Conservation (phyloP, 2,797 vertebrate species). For the Meda fulgida region DNA sequence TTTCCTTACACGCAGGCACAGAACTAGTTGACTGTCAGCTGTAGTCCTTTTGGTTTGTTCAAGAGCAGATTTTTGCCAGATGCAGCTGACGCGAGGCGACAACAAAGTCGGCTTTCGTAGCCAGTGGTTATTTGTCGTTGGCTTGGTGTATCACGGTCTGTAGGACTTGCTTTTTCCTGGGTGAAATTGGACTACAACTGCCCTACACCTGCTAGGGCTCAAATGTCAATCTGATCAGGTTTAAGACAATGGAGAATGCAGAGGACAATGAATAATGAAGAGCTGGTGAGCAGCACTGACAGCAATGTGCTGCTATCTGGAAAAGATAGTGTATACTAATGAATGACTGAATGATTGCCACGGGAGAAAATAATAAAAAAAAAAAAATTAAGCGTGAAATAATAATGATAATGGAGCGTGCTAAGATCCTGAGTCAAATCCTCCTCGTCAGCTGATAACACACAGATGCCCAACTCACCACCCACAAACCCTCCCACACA, state of each 20-base stretch:
- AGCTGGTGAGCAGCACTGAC: slow-evolving; percentile 1
- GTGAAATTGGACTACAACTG: slow-evolving; percentile 31
- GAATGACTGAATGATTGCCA: not conserved
- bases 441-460: not conserved
- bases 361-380: not conserved
- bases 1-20: not conserved
- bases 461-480: slow-evolving; percentile 16
- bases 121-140: not conserved
- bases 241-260: slow-evolving; percentile 2
- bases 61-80: not conserved
- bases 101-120: not conserved
- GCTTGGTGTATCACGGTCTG: not conserved
- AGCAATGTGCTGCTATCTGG: not conserved
- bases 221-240: slow-evolving; percentile 15
- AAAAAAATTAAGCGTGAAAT: not conserved
- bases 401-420: slow-evolving; percentile 4
- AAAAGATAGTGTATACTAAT: not conserved
- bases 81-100: not conserved
- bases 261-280: slow-evolving; percentile 35
- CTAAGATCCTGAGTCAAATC: not conserved
- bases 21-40: not conserved
- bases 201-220: slow-evolving; percentile 11
- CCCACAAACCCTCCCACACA: slow-evolving; percentile 46
- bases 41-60: not conserved
- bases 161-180: slow-evolving; percentile 6